Evolutionary conservation across 2,888 invertebrate genomes (phyloP).

Genomic region (Drosophila sordidula): DNA sequence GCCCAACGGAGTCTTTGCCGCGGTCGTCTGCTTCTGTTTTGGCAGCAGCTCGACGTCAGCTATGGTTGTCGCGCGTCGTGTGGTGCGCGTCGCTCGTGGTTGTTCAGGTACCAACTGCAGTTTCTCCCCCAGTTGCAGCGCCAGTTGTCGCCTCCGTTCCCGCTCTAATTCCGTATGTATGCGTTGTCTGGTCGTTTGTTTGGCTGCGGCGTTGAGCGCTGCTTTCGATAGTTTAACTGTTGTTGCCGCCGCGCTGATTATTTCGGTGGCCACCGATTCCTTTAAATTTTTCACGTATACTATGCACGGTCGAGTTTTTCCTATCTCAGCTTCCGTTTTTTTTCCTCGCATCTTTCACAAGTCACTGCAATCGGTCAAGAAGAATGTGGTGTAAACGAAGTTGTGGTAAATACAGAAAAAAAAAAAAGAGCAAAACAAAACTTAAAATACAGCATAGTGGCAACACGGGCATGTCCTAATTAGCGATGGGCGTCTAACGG

Average conservation of each 20-base stretch:
- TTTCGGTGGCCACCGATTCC: slow-evolving; percentile 39
- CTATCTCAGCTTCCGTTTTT: slow-evolving; percentile 70
- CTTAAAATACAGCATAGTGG: slow-evolving; percentile 32
- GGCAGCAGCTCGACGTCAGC: slow-evolving; percentile 16
- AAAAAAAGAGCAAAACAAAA: slow-evolving; percentile 38
- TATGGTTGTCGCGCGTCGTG: slow-evolving; percentile 32
- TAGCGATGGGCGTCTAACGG: slow-evolving; percentile 32
- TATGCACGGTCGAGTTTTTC: slow-evolving; percentile 82
- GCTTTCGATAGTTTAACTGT: slow-evolving; percentile 26
- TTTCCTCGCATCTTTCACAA: slow-evolving; percentile 83
- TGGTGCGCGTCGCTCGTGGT: slow-evolving; percentile 25
- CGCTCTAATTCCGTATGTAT: slow-evolving; percentile 5
- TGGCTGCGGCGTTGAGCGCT: slow-evolving; percentile 23
- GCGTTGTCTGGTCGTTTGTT: background rate
- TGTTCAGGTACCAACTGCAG: slow-evolving; percentile 8
- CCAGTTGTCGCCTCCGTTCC: slow-evolving; percentile 1
- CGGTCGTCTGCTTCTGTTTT: slow-evolving; percentile 1
- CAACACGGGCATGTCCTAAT: slow-evolving; percentile 31
- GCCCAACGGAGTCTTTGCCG: slow-evolving; percentile 3
- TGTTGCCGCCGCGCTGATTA: slow-evolving; percentile 20
- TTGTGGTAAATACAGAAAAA: background rate
- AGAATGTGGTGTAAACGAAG: slow-evolving; percentile 1
- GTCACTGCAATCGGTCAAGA: slow-evolving; percentile 48
- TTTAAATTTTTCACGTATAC: slow-evolving; percentile 82
- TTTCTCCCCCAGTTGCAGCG: background rate